Evolutionary conservation across 2,797 vertebrate species (phyloP).

Genomic region (Gymnothorax javanicus): DNA sequence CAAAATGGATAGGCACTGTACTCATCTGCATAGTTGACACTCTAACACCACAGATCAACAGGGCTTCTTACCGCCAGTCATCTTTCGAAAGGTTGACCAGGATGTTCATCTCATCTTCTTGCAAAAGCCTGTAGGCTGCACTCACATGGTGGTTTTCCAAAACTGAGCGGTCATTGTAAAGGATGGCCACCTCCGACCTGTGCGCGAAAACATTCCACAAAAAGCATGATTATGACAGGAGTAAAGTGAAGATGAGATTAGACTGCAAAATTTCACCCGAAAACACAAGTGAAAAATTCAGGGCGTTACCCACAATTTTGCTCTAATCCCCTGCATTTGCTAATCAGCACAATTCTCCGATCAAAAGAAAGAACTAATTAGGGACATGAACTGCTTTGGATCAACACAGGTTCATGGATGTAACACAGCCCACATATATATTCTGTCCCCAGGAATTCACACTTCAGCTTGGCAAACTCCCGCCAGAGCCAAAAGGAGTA

Average conservation of each 20-base stretch:
- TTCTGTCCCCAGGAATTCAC: neutral
- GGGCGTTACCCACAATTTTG: neutral
- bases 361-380: neutral
- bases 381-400: neutral
- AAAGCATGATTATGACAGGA: neutral
- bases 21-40: neutral
- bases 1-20: no score
- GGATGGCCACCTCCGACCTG: slow-evolving; percentile 93
- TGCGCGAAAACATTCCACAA: neutral
- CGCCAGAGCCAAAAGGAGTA: neutral
- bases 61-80: slow-evolving; percentile 88
- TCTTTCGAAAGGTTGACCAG: slow-evolving; percentile 92
- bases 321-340: neutral
- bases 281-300: no score
- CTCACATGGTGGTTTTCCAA: slow-evolving; percentile 98
- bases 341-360: no score
- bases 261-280: neutral
- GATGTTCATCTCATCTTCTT: slow-evolving; percentile 98
- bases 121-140: slow-evolving; percentile 95
- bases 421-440: neutral
- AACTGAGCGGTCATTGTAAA: slow-evolving; percentile 97
- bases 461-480: neutral
- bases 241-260: neutral
- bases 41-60: neutral
- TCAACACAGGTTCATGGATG: neutral